phyloP scores from a whole-genome alignment of 2,888 invertebrate genomes.

The Sarcophaga carnaria region DNA sequence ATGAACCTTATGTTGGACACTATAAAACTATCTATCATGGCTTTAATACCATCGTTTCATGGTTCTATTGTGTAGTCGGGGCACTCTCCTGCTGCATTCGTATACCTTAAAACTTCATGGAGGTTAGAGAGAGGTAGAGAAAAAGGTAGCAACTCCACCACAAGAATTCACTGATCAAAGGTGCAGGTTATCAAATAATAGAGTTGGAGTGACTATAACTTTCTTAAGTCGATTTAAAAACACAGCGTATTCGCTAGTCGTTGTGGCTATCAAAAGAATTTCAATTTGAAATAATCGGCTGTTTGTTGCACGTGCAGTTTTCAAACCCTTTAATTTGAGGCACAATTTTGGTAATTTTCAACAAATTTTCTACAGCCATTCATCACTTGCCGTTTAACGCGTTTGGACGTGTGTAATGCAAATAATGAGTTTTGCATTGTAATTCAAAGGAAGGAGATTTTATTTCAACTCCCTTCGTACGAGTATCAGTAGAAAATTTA shows the following conservation, averaged over 20 bases:
- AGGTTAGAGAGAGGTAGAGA: no score
- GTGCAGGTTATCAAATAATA: no score
- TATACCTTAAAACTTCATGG: no score
- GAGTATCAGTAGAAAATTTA: background rate
- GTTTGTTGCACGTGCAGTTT: constrained; percentile 45
- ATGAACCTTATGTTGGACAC: no score
- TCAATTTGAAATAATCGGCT: background rate
- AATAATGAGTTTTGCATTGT: background rate
- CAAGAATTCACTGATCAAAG: no score
- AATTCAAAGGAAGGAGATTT: background rate
- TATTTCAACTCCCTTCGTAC: background rate
- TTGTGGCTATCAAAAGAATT: background rate
- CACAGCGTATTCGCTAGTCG: background rate
- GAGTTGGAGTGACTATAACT: no score
- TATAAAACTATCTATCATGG: no score
- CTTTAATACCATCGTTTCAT: no score
- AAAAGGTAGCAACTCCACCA: no score
- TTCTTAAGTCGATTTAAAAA: no score
- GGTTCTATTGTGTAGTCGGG: no score
- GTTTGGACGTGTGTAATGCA: background rate
- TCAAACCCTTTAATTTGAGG: constrained; percentile 61
- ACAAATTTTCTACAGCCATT: constrained; percentile 25
- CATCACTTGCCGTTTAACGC: constrained; percentile 30
- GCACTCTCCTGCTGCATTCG: no score
- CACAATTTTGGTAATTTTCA: constrained; percentile 55